Evolutionary conservation across 23 tunicate genomes (phyloP), one percentile per base, ranked within the genome.

Genomic region (Trididemnum miniatum): DNA sequence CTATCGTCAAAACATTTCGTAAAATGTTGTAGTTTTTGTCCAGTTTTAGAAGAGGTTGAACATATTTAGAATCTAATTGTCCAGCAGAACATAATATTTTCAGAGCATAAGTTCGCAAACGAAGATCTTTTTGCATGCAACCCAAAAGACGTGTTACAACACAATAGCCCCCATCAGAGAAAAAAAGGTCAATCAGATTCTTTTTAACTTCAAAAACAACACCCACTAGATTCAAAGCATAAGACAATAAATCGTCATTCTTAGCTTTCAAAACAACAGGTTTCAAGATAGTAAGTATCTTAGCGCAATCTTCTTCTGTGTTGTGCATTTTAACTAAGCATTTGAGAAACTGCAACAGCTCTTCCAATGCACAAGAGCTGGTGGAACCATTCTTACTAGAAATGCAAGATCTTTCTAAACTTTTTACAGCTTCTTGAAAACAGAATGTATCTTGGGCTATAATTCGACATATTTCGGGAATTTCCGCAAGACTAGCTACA

Each of bases 51-150:
- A 72, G 37, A 25, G 76, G 35, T 15, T 75, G 69, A 20, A 90
- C 63, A 30, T 78, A 34, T 20, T 79, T 35, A 18, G 83, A 50
- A 32, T 59, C 60, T 0, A 44, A 30, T 51, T 90, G 96, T 4
- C 89, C 96, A 54, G 52, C 60, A 62, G 32, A 75, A 64, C 96
- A 90, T 33, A 90, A 33, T 5, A 90, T 65, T 54, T 90, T 90
- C 30, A 90, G 77, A 23, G 85, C 63, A 64, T 84, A 59, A 5
- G 85, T 85, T 54, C 77, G 59, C 33, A 84, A n/a, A 0, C 51
- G 34, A 28, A 80, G 31, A 72, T 90, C 82, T 28, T 84, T 74
- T 3, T 31, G 3, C 32, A 32, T 5, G 2, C 3, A 32, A 31
- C n/a, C 38, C 37, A 67, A 67, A 12, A 67, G 75, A 37, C 4